Evolutionary conservation across 2,113 vertebrate species (phyloP), one percentile per base, ranked within the genome.

Genomic region (Cololabis saira): DNA sequence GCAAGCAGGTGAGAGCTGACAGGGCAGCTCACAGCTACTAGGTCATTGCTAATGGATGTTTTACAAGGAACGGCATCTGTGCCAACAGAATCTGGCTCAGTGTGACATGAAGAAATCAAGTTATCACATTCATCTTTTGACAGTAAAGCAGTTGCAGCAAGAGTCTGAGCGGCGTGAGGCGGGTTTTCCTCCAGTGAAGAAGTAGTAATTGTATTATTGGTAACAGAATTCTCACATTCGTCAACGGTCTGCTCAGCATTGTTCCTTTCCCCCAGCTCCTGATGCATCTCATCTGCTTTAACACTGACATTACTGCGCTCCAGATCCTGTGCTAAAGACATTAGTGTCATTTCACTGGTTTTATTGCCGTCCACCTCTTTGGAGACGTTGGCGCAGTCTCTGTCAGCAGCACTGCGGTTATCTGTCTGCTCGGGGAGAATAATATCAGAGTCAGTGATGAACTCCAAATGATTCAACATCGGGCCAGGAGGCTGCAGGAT

Each of bases 391-490:
- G 24, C 56, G 60, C 44, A 44, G 43, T 74, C 71, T 78, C 67
- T 49, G n/a, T 76, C 76, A 58, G 61, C 30, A 42, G 61, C 30
- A 42, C 53, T 64, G 60, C 27, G 15, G 30, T 54, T 54, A 66
- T 59, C 74, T 33, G 61, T 47, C 44, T 78, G 68, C 57, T 70
- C 86, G 56, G 80, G 73, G 63, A 75, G 57, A 60, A 76, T 63
- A 50, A 86, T 64, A 66, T 87, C 84, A 80, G 41, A 67, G 64
- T 90, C 89, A 24, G 61, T 82, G 75, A 83, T 80, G 14, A 76
- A 61, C 80, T 93, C 89, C 17, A 73, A 51, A 61, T 92, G 91
- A 88, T 81, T 92, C 81, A 92, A 80, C 88, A 93, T 84, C 16
- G 90, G 81, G 44, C 87, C 87, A 58, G 81, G 76, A 76, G 83